Evolutionary conservation across 2,888 invertebrate genomes (phyloP).

Genomic region (Morpho achilles): DNA sequence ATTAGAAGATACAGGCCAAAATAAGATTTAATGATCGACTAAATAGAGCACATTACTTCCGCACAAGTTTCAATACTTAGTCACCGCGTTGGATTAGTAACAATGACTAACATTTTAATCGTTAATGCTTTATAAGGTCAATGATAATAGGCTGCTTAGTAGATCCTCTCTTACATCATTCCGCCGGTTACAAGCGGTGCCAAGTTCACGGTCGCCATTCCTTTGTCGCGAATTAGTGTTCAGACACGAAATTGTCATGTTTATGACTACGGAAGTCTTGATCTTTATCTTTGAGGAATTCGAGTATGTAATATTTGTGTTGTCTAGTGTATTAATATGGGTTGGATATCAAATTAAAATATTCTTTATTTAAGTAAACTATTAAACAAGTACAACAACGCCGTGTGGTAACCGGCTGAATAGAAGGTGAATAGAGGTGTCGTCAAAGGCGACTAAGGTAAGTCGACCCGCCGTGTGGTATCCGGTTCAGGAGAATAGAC

Average conservation of each 20-base stretch:
- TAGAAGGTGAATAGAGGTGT: no score
- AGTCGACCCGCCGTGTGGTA: no score
- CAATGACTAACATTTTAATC: slow-evolving; percentile 15
- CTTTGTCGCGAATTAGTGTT: slow-evolving; percentile 17
- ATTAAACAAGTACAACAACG: no score
- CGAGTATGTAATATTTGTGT: no score
- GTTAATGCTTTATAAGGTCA: slow-evolving; percentile 16
- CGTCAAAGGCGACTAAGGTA: no score
- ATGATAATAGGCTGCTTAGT: slow-evolving; percentile 14
- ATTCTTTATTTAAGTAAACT: no score
- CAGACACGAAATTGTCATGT: slow-evolving; percentile 24
- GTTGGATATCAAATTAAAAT: no score
- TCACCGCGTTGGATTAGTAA: slow-evolving; percentile 12
- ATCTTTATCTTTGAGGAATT: slow-evolving; percentile 6
- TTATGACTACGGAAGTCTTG: slow-evolving; percentile 23
- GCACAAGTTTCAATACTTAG: slow-evolving; percentile 14
- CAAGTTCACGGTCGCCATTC: slow-evolving; percentile 22
- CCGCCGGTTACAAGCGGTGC: slow-evolving; percentile 3
- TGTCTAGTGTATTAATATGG: no score
- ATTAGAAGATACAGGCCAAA: no score
- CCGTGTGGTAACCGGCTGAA: no score
- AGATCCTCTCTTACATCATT: slow-evolving; percentile 9
- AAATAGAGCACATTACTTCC: background rate
- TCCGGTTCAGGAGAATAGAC: no score
- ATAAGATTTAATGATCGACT: no score